Base-by-base conservation (phyloP, 1,140 invertebrate species). In the Drosophila tsacasi region DNA sequence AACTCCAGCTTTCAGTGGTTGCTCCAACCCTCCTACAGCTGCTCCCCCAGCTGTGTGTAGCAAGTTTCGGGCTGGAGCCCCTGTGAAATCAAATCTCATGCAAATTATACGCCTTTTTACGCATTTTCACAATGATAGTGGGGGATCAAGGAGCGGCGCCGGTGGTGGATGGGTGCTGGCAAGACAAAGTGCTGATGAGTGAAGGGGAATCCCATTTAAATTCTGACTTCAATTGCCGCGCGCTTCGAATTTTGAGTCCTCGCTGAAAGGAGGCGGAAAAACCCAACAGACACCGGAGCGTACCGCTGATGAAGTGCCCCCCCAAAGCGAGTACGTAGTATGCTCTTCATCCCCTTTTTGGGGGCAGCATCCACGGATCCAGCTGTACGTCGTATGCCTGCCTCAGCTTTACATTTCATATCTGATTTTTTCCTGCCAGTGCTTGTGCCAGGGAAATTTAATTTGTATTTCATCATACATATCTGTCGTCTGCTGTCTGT, bases 101-200 rank as follows among this genome's bases (percentile, higher is more conserved):
- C 85, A 90, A 89, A 89, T 85, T 89, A 89, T 90, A 79, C 85
- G 85, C 85, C 85, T 81, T 90, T 89, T 89, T 89, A 89, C 81
- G 81, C 86, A 84, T 84, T 81, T 90, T 68, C 84, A 81, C 85
- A 79, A 59, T 67, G 81, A 63, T 72, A 68, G 77, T 60, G 66
- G 9, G 19, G 39, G 25, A 37, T 27, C 35, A 42, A 8, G 19
- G 42, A 21, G 12, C 12, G 10, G 8, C 23, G 7, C 12, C n/a
- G n/a, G n/a, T n/a, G n/a, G n/a, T n/a, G n/a, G 37, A 25, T n/a
- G 4, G 32, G 12, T 21, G 2, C 19, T 2, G 5, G 21, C 23
- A 30, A 39, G 68, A 21, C 25, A 64, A 64, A 79, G 62, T 84
- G 73, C 68, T 81, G 78, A 78, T 81, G 69, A 57, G 64, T 25